A percentile compares a stretch with the other conserved stretches of the same genome.
phyloP scores from a whole-genome alignment of 2,888 invertebrate genomes.

The Drosophila paramelanica region DNA sequence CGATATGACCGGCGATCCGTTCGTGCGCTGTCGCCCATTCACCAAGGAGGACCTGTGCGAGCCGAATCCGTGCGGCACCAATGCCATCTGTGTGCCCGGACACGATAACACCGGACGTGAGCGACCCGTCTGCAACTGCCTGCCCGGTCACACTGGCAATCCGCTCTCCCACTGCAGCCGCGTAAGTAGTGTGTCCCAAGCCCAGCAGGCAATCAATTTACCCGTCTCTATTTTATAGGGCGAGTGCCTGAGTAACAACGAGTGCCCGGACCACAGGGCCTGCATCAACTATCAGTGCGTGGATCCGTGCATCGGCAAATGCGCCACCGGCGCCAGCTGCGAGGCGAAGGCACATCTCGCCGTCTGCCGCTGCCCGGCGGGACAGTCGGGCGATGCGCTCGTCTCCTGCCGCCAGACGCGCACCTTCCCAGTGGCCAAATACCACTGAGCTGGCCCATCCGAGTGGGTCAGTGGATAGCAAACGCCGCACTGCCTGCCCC shows the following conservation, averaged over 20 bases:
- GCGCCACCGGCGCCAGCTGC: slow-evolving; percentile 91
- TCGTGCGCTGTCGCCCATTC: slow-evolving; percentile 92
- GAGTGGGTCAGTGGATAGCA: slow-evolving; percentile 15
- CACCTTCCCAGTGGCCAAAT: slow-evolving; percentile 83
- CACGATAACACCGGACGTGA: slow-evolving; percentile 92
- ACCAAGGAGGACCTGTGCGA: slow-evolving; percentile 93
- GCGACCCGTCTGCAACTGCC: slow-evolving; percentile 94
- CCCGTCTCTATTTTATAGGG: slow-evolving; percentile 86
- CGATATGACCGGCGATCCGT: slow-evolving; percentile 95
- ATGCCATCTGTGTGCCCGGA: slow-evolving; percentile 90
- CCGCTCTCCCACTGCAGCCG: slow-evolving; percentile 89
- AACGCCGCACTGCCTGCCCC: slow-evolving; percentile 73
- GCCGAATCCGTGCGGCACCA: slow-evolving; percentile 93
- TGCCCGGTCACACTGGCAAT: slow-evolving; percentile 91
- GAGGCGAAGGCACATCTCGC: slow-evolving; percentile 91
- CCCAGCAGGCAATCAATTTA: not conserved
- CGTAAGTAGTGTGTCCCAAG: slow-evolving; percentile 81
- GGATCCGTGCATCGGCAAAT: slow-evolving; percentile 92
- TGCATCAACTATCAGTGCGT: slow-evolving; percentile 91
- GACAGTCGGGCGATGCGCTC: slow-evolving; percentile 87
- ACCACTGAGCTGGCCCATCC: slow-evolving; percentile 60
- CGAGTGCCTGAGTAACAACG: slow-evolving; percentile 91
- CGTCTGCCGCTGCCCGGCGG: slow-evolving; percentile 92
- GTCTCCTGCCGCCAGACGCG: slow-evolving; percentile 86
- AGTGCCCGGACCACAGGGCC: slow-evolving; percentile 91